Base-by-base conservation (phyloP, 2,113 vertebrate genomes). In the Martes martes region DNA sequence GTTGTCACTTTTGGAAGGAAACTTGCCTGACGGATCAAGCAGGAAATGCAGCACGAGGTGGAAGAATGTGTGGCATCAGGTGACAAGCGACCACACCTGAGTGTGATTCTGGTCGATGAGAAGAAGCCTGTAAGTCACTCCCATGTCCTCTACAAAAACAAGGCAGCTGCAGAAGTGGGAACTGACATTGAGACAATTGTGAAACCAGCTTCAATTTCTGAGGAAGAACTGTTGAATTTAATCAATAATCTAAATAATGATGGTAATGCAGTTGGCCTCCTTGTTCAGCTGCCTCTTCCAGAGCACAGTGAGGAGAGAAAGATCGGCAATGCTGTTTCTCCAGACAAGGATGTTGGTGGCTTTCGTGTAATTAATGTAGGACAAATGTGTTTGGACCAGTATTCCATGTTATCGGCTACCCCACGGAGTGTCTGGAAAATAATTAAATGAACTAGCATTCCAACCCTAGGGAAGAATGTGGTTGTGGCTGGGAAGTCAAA, bases 241-340 rank as follows among this genome's bases (percentile, higher is more conserved):
- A 99, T 99, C 85, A 91, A 98, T 95, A 99, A 99, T 52, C 99
- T 99, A 31, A 99, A 99, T 95, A 96, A 99, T 0, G 99, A 99
- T 31, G 89, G 99, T 16, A 98, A 98, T 0, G 99, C 99, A 24
- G 99, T 99, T 0, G 99, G 99, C 28, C 98, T 99, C 26, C 98
- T 99, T 69, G 99, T 99, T 31, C 99, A 99, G 98, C 99, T 99
- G 4, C 99, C 99, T 52, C 97, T 99, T n/a, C 99, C 99, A 99
- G 99, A 99, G 6, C 99, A 99, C 93, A 99, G 99, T 0, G 99
- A 99, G 2, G 99, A 99, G 97, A 99, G 99, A 4, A 97, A 92
- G n/a, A 67, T 99, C 81, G 99, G 99, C 98, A 99, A 99, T 0
- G 99, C 99, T 0, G 99, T 99, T 57, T 98, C 99, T 73, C 99